Conservation (phyloP, 2,113 vertebrate genomes). For the Poeciliopsis retropinna region DNA sequence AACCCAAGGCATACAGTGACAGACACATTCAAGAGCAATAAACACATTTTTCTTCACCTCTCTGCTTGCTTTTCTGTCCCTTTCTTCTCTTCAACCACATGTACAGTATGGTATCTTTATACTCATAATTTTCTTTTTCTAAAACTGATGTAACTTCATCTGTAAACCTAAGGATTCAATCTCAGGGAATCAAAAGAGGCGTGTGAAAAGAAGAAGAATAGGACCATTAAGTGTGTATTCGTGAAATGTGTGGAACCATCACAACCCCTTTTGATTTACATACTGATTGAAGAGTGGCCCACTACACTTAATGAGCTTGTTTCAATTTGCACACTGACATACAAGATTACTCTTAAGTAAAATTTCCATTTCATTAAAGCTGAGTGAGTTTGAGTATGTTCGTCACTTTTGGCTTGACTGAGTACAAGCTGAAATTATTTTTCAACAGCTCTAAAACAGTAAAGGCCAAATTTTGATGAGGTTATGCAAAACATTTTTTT, state of each 20-base stretch:
- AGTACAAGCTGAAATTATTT: constrained; percentile 30
- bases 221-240: constrained; percentile 8
- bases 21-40: constrained; percentile 20
- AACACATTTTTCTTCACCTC: neutral
- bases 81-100: constrained; percentile 13
- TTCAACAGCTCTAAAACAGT: constrained; percentile 27
- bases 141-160: neutral
- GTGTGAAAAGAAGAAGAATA: constrained; percentile 4
- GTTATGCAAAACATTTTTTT: constrained; percentile 21
- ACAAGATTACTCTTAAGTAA: constrained; percentile 42
- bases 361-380: constrained; percentile 53
- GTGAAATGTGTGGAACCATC: constrained; percentile 19
- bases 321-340: constrained; percentile 56
- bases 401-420: constrained; percentile 22
- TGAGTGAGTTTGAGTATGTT: constrained; percentile 26
- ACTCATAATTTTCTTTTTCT: neutral
- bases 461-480: constrained; percentile 21
- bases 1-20: constrained; percentile 48
- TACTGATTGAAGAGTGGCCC: constrained; percentile 35
- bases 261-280: constrained; percentile 43
- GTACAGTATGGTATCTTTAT: neutral
- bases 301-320: constrained; percentile 53
- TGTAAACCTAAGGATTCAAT: neutral
- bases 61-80: constrained; percentile 6
- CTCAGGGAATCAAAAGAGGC: neutral